A percentile compares a stretch with the other conserved stretches of the same genome.
These are phyloP conservation scores for Melanchra persicariae DNA, from an alignment of 2,888 invertebrate species.

Conservation along the genomic window DNA sequence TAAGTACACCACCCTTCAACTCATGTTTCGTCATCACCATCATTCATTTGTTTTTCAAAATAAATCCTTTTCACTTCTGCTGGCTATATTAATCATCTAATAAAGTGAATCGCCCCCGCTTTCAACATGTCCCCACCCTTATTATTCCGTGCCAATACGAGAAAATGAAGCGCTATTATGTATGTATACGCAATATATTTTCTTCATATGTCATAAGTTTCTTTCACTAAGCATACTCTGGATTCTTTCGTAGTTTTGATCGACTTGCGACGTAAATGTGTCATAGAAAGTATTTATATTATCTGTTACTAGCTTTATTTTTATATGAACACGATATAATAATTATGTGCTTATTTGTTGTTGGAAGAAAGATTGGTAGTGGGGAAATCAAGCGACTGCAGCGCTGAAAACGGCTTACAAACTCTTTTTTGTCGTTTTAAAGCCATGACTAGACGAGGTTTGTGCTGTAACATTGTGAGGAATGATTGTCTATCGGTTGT, in stretches of 20 bases:
- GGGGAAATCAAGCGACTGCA: neutral
- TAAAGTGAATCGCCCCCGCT: constrained; percentile 47
- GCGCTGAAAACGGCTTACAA: neutral
- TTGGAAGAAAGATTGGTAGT: neutral
- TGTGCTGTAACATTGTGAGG: neutral
- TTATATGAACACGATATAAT: constrained; percentile 39
- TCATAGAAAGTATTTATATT: neutral
- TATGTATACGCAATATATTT: constrained; percentile 41
- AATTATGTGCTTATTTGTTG: neutral
- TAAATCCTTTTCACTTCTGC: constrained; percentile 1
- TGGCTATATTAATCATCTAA: constrained; percentile 16
- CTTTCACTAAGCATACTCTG: constrained; percentile 17
- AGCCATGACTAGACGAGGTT: no score
- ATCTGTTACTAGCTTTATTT: constrained; percentile 28
- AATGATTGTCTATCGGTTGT: constrained; percentile 5
- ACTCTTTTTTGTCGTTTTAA: neutral
- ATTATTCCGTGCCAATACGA: constrained; percentile 57
- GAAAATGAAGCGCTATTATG: constrained; percentile 42
- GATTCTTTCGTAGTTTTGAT: constrained; percentile 22
- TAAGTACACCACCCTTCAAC: constrained; percentile 33
- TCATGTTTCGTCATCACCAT: constrained; percentile 18
- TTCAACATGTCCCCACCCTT: constrained; percentile 36
- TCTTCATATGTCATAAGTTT: constrained; percentile 45
- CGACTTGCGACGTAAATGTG: constrained; percentile 19
- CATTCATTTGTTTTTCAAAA: neutral